phyloP scores from a whole-genome alignment of 2,113 vertebrate species.

The Vombatus ursinus region DNA sequence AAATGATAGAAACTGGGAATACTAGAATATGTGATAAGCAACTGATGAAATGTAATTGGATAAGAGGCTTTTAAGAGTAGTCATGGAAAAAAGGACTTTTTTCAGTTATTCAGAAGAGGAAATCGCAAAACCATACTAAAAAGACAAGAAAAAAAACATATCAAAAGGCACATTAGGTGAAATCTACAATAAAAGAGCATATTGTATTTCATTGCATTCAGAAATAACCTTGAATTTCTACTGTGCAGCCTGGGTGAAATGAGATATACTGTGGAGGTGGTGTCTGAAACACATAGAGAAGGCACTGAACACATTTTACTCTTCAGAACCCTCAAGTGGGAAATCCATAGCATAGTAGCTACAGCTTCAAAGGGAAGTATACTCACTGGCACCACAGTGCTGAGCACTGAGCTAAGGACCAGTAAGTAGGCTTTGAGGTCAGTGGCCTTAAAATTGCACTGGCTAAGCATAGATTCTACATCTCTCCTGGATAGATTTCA shows the following conservation, averaged over 20 bases:
- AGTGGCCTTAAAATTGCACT: conserved; percentile 24
- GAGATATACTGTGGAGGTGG: conserved; percentile 24
- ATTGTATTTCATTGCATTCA: conserved; percentile 24
- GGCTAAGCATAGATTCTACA: background rate
- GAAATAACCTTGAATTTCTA: conserved; percentile 38
- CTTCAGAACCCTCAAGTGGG: conserved; percentile 39
- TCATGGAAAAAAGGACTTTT: background rate
- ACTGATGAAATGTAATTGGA: conserved; percentile 24
- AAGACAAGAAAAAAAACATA: conserved; percentile 3
- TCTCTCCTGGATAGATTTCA: conserved; percentile 11
- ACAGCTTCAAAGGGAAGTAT: conserved; percentile 54
- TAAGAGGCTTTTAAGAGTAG: conserved; percentile 34
- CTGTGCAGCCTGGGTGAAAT: conserved; percentile 55
- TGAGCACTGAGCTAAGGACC: conserved; percentile 15
- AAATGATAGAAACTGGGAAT: background rate
- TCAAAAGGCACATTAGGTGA: background rate
- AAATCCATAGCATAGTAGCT: conserved; percentile 39
- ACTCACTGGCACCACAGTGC: conserved; percentile 37
- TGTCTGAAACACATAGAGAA: conserved; percentile 49
- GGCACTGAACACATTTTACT: conserved; percentile 5
- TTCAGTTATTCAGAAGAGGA: conserved; percentile 35
- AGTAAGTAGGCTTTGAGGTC: background rate
- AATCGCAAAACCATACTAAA: conserved; percentile 28
- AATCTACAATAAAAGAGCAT: conserved; percentile 35
- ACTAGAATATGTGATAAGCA: background rate